These are phyloP conservation scores for Oncorhynchus masou DNA, from an alignment of 2,113 vertebrate genomes.

Conservation along the genomic window DNA sequence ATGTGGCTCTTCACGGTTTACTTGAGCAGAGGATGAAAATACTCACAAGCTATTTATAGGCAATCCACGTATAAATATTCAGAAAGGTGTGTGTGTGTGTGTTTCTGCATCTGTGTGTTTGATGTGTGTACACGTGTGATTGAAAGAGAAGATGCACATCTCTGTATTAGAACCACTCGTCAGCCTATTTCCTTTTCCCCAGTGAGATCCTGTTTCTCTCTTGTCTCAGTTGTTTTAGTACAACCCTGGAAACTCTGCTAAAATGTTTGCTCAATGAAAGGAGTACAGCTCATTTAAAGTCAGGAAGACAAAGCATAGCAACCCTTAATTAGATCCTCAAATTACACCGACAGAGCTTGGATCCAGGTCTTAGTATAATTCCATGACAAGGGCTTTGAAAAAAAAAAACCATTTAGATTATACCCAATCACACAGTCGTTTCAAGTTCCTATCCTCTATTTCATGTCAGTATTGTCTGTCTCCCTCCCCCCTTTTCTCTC, in stretches of 20 bases:
- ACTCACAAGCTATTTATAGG: background rate
- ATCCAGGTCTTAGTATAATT: too few relatives aligned
- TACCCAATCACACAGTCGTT: too few relatives aligned
- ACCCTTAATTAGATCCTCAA: background rate
- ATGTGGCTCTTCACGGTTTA: conserved; percentile 73
- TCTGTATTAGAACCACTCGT: background rate
- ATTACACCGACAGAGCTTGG: background rate
- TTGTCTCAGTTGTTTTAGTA: too few relatives aligned
- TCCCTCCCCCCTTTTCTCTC: background rate
- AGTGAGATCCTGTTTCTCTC: background rate
- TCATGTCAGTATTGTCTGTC: too few relatives aligned
- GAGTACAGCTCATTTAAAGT: background rate
- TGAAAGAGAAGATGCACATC: background rate
- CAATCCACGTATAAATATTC: background rate
- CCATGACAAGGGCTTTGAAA: too few relatives aligned
- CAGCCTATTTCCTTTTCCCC: background rate
- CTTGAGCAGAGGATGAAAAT: conserved; percentile 67
- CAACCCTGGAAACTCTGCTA: too few relatives aligned
- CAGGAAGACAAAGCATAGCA: background rate
- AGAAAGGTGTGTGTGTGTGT: background rate
- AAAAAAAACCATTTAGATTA: too few relatives aligned
- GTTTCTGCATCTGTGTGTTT: background rate
- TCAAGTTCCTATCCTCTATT: too few relatives aligned
- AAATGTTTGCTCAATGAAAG: background rate
- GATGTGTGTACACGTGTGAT: background rate